Evolutionary conservation across 2,888 invertebrate species (phyloP).

Genomic region (Hofmannophila pseudospretella): DNA sequence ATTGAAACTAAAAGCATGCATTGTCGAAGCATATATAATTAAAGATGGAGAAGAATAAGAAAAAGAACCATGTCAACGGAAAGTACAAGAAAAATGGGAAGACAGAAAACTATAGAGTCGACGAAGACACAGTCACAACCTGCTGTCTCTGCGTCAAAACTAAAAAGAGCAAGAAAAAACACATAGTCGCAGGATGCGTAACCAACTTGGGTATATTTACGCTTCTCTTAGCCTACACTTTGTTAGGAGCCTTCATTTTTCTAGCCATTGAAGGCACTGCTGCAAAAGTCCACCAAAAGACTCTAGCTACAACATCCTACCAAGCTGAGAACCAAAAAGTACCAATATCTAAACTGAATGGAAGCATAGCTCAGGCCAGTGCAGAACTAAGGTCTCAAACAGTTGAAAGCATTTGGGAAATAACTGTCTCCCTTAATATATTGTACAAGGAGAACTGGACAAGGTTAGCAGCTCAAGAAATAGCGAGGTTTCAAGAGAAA

Average conservation of each 20-base stretch:
- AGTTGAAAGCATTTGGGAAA: slow-evolving; percentile 95
- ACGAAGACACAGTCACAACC: slow-evolving; percentile 60
- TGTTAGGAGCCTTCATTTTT: slow-evolving; percentile 87
- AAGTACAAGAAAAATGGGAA: slow-evolving; percentile 68
- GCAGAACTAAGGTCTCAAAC: slow-evolving; percentile 76
- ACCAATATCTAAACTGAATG: slow-evolving; percentile 51
- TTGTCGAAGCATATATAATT: slow-evolving; percentile 8
- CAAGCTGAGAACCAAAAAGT: slow-evolving; percentile 59
- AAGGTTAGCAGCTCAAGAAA: slow-evolving; percentile 83
- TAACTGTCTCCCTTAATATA: slow-evolving; percentile 91
- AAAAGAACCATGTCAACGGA: slow-evolving; percentile 64
- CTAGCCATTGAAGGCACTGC: slow-evolving; percentile 87
- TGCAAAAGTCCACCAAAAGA: slow-evolving; percentile 71
- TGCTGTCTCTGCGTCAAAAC: slow-evolving; percentile 73
- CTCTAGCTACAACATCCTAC: slow-evolving; percentile 67
- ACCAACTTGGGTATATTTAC: slow-evolving; percentile 91
- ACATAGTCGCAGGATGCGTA: slow-evolving; percentile 80
- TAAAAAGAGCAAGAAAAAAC: slow-evolving; percentile 68
- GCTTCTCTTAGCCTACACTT: slow-evolving; percentile 87
- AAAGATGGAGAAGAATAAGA: slow-evolving; percentile 69
- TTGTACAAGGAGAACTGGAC: slow-evolving; percentile 95
- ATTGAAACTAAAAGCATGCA: slow-evolving; percentile 23
- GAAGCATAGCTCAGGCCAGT: slow-evolving; percentile 58
- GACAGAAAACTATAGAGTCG: slow-evolving; percentile 48
- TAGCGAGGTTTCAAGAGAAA: slow-evolving; percentile 87